A percentile compares a stretch with the other conserved stretches of the same genome.
Evolutionary conservation across 2,113 vertebrate genomes (phyloP).

Genomic region (Oncorhynchus tshawytscha): DNA sequence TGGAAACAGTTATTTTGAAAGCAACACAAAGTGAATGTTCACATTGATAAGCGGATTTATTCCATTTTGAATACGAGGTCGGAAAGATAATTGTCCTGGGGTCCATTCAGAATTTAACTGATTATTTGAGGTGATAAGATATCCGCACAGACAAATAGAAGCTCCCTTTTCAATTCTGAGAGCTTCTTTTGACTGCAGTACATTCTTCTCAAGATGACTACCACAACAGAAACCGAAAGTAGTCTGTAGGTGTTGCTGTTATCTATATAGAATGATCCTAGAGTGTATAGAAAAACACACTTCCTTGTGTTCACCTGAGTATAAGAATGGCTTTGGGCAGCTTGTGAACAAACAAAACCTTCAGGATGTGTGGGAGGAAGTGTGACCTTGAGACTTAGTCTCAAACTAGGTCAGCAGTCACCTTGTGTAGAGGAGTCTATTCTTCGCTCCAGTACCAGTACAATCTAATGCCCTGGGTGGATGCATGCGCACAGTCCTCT

Average conservation of each 20-base stretch:
- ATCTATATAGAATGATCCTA: not conserved
- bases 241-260: not conserved
- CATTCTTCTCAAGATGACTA: not conserved
- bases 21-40: not conserved
- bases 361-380: conserved; percentile 54
- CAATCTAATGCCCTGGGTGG: conserved; percentile 44
- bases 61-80: not conserved
- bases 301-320: conserved; percentile 47
- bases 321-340: conserved; percentile 52
- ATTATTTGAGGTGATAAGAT: not conserved
- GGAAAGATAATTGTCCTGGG: not conserved
- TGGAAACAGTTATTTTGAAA: not conserved
- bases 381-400: conserved; percentile 67
- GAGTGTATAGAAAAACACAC: conserved; percentile 1
- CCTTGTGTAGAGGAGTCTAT: conserved; percentile 45
- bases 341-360: conserved; percentile 62
- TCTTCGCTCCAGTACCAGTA: conserved; percentile 40
- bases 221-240: not conserved
- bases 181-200: conserved; percentile 1
- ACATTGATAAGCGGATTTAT: not conserved
- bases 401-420: conserved; percentile 69
- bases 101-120: not conserved
- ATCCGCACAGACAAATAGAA: conserved; percentile 3
- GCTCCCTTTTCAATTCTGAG: not conserved
- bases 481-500: conserved; percentile 38